Percentiles rank a stretch among this genome's conserved stretches.
Conservation (phyloP, 2,113 vertebrate species). For the Arvicanthis niloticus region DNA sequence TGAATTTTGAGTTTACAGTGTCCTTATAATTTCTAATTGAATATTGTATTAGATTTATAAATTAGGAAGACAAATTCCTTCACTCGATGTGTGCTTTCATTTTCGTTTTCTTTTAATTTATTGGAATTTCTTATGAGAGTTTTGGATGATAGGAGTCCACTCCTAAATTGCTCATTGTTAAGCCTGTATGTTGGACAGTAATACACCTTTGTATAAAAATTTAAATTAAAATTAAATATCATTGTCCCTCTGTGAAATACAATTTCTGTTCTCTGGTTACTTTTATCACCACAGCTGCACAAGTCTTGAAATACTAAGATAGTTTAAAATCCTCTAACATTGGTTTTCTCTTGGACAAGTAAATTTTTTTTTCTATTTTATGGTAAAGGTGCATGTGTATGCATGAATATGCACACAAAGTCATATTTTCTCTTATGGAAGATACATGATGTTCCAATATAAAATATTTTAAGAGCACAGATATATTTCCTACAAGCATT, state of each 20-base stretch:
- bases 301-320: slow-evolving; percentile 39
- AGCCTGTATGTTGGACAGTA: not conserved
- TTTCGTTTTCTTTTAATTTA: slow-evolving; percentile 30
- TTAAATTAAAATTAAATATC: slow-evolving; percentile 25
- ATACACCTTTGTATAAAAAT: slow-evolving; percentile 34
- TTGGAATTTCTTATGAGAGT: not conserved
- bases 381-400: not conserved
- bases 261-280: slow-evolving; percentile 39
- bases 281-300: slow-evolving; percentile 43
- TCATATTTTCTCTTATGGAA: not conserved
- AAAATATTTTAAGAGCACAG: not conserved
- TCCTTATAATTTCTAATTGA: slow-evolving; percentile 9
- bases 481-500: not conserved
- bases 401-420: rapidly evolving
- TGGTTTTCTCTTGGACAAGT: not conserved
- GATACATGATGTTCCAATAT: not conserved
- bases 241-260: not conserved
- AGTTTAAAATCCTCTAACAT: slow-evolving; percentile 37
- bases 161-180: not conserved
- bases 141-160: slow-evolving; percentile 13
- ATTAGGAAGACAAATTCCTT: not conserved
- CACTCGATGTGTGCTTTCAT: not conserved
- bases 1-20: slow-evolving; percentile 31
- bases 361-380: slow-evolving; percentile 14
- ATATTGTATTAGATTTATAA: not conserved